Evolutionary conservation across 2,888 invertebrate genomes (phyloP), one percentile per base, ranked within the genome.

Genomic region (Corbicula japonica): DNA sequence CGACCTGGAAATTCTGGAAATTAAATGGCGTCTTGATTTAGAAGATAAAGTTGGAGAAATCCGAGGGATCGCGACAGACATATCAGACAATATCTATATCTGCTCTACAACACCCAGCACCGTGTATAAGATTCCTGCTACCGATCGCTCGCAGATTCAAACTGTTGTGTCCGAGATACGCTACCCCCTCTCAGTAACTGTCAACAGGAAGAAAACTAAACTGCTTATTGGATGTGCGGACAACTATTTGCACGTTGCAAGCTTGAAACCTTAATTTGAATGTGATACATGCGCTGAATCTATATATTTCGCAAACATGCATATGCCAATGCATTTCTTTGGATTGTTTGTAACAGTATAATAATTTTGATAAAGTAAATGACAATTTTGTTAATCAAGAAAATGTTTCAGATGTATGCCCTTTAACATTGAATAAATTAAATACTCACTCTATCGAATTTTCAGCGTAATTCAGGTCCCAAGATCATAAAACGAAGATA

Each of bases 221-320:
- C 30, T 63, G 4, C 32, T 35, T 18, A 50, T 63, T 35, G 63
- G 63, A 15, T 63, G 50, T 26, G 32, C 15, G 18, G 63, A 63
- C 34, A 48, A 63, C 35, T 63, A 32, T 23, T 15, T 63, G 21
- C 63, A 63, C n/a, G 50, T 63, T 15, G 34, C 35, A 15, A 50
- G 26, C 18, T n/a, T 63, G 15, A 62, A 62, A 44, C 18, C n/a
- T n/a, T n/a, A n/a, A n/a, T n/a, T n/a, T n/a, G n/a, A n/a, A n/a
- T n/a, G n/a, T n/a, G n/a, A n/a, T n/a, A n/a, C n/a, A n/a, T n/a
- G n/a, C n/a, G n/a, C n/a, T n/a, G n/a, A n/a, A n/a, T n/a, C n/a
- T n/a, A n/a, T n/a, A n/a, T n/a, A n/a, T n/a, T n/a, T n/a, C n/a
- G n/a, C n/a, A n/a, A n/a, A n/a, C n/a, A n/a, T n/a, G n/a, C n/a